Conservation (phyloP, 2,797 vertebrate species). For the Sciurus carolinensis region DNA sequence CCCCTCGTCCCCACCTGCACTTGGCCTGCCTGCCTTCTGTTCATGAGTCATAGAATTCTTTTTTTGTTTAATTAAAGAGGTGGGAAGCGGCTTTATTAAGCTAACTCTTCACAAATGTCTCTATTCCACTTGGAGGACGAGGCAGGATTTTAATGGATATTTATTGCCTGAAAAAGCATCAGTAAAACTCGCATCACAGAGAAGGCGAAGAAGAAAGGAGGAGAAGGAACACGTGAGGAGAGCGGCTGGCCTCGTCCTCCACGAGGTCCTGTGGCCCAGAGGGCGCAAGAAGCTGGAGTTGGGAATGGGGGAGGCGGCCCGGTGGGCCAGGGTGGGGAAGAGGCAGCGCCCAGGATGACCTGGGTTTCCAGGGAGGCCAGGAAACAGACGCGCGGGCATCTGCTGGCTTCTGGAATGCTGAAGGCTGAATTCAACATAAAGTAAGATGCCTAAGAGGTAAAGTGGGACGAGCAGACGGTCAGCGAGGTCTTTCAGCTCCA, state of each 20-base stretch:
- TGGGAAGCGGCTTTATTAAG: background rate
- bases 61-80: constrained; percentile 1
- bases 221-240: background rate
- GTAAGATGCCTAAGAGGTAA: background rate
- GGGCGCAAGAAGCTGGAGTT: background rate
- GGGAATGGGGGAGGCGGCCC: background rate
- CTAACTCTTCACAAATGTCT: background rate
- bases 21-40: constrained; percentile 30
- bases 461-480: background rate
- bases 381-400: background rate
- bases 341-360: background rate
- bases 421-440: background rate
- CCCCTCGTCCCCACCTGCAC: background rate
- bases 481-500: background rate
- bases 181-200: background rate
- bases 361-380: background rate
- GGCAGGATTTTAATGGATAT: constrained; percentile 23
- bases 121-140: background rate
- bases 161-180: background rate
- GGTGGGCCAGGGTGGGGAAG: background rate
- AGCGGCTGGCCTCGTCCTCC: background rate
- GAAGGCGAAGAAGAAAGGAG: background rate
- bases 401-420: background rate
- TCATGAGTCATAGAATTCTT: background rate
- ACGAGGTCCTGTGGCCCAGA: background rate